A percentile compares a stretch with the other conserved stretches of the same genome.
Conservation (phyloP, 2,113 vertebrate genomes). For the Pomatostomus ruficeps region DNA sequence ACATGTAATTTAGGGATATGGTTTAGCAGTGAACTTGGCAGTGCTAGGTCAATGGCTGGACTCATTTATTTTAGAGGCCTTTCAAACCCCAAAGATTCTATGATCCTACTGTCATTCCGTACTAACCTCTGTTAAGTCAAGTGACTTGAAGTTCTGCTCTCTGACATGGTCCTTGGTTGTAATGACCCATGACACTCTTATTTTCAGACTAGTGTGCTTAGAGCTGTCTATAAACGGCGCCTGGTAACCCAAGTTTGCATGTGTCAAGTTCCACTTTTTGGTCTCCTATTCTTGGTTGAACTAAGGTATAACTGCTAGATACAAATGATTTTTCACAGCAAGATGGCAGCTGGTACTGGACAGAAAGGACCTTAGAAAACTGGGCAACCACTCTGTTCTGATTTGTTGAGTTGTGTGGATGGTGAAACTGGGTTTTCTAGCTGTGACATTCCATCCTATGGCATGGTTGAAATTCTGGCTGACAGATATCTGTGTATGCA, state of each 20-base stretch:
- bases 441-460: neutral
- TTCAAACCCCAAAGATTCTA: fast-evolving
- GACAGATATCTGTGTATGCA: neutral
- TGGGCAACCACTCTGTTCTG: neutral
- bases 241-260: neutral
- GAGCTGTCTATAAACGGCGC: fast-evolving
- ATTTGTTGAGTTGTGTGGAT: neutral
- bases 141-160: neutral
- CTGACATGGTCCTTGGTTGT: neutral
- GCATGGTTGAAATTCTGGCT: neutral
- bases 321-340: neutral
- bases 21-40: neutral
- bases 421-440: neutral
- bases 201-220: neutral
- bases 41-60: neutral
- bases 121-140: neutral
- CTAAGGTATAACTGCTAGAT: neutral
- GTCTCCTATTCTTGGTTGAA: neutral
- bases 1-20: neutral
- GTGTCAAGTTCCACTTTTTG: neutral
- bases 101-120: neutral
- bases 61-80: neutral
- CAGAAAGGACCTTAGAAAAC: neutral
- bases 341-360: neutral
- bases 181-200: neutral